These are phyloP conservation scores for Neoseiulus cucumeris DNA, from an alignment of 1,140 invertebrate genomes.

Conservation along the genomic window DNA sequence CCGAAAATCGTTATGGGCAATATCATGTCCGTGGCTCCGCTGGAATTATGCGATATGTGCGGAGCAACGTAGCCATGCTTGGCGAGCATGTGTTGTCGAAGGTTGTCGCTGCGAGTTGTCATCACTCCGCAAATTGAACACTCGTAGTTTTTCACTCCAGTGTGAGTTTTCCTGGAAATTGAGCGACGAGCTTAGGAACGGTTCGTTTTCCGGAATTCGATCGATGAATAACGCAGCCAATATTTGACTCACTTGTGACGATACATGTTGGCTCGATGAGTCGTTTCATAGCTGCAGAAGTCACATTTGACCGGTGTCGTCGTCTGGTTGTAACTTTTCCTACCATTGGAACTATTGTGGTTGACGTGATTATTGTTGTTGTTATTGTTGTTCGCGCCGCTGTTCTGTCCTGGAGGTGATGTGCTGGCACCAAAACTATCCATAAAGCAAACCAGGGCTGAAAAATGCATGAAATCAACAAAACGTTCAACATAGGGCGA, in stretches of 20 bases:
- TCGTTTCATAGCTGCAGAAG: conserved; percentile 5
- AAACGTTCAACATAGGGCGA: no score
- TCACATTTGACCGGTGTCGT: conserved; percentile 9
- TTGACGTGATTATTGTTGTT: no score
- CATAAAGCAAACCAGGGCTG: no score
- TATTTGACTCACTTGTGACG: not conserved
- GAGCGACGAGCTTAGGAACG: no score
- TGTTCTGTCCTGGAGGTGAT: no score
- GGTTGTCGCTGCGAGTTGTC: conserved; percentile 1
- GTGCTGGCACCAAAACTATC: no score
- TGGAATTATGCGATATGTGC: not conserved
- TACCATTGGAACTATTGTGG: not conserved
- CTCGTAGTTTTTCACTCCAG: conserved; percentile 1
- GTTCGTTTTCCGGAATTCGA: no score
- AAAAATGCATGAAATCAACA: no score
- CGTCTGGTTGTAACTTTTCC: conserved; percentile 2
- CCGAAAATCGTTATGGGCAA: not conserved
- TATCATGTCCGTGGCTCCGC: not conserved
- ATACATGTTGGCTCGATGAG: conserved; percentile 8
- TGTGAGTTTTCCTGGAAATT: not conserved
- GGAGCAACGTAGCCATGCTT: conserved; percentile 4
- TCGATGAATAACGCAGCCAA: no score
- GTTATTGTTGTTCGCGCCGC: no score
- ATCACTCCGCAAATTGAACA: conserved; percentile 3
- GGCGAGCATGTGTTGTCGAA: conserved; percentile 2